Evolutionary conservation across 2,113 vertebrate species (phyloP).

Genomic region (Myiozetetes cayanensis): DNA sequence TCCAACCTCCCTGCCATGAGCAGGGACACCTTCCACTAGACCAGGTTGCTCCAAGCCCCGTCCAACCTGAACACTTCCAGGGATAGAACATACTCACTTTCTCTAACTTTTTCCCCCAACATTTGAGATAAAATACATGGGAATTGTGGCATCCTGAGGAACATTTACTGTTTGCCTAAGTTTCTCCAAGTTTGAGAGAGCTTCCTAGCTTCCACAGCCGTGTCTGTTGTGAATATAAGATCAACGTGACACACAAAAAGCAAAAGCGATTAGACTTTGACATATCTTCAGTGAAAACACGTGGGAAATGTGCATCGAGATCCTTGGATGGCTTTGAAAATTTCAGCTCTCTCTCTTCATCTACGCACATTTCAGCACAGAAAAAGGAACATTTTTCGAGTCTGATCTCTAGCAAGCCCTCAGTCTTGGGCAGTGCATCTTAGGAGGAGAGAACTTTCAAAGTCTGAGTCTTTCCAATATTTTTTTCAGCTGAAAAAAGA

Average conservation of each 20-base stretch:
- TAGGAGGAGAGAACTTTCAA: neutral
- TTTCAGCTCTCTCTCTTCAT: neutral
- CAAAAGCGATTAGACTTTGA: neutral
- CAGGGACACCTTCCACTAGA: neutral
- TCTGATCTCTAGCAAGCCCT: neutral
- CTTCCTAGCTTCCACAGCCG: accelerated
- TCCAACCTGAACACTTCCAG: neutral
- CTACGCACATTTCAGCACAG: neutral
- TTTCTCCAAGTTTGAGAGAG: neutral
- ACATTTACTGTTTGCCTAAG: neutral
- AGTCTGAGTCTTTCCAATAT: neutral
- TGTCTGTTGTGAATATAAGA: neutral
- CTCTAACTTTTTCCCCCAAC: neutral
- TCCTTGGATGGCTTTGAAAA: neutral
- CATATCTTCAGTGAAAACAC: neutral
- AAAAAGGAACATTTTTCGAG: neutral
- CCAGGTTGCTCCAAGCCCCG: accelerated
- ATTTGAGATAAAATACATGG: neutral
- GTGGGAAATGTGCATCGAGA: neutral
- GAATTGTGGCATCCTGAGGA: neutral
- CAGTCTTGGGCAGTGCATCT: neutral
- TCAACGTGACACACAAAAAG: neutral
- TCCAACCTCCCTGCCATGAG: neutral
- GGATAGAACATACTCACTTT: neutral
- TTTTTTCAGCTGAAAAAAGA: neutral